phyloP scores from a whole-genome alignment of 2,888 invertebrate species.

The Caenorhabditis sinica region DNA sequence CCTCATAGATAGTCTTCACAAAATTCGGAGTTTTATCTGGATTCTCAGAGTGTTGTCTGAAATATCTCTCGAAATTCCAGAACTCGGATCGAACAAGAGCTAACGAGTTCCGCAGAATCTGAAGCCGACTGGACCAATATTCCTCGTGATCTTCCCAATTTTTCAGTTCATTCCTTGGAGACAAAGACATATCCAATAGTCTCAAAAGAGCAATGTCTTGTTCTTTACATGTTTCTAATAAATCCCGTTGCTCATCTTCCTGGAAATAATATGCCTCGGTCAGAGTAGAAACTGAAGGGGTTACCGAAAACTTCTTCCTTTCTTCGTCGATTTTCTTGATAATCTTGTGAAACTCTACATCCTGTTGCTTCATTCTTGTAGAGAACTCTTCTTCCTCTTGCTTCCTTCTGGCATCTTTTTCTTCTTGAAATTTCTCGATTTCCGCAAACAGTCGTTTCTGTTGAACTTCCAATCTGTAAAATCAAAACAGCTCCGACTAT shows the following conservation, averaged over 20 bases:
- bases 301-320: conserved; percentile 21
- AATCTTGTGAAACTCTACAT: conserved; percentile 23
- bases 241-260: conserved; percentile 15
- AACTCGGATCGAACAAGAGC: conserved; percentile 27
- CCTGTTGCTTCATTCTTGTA: conserved; percentile 16
- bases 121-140: conserved; percentile 36
- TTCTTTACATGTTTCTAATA: conserved; percentile 23
- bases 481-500: neutral
- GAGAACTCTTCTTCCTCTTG: conserved; percentile 39
- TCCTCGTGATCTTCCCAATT: conserved; percentile 46
- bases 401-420: conserved; percentile 7
- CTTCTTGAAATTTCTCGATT: conserved; percentile 36
- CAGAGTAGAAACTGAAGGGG: too few species aligned
- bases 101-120: conserved; percentile 24
- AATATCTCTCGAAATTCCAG: conserved; percentile 47
- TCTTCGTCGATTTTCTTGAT: conserved; percentile 33
- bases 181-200: neutral
- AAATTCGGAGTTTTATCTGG: conserved; percentile 28
- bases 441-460: conserved; percentile 22
- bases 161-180: neutral
- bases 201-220: conserved; percentile 34
- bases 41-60: conserved; percentile 12
- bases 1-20: conserved; percentile 39
- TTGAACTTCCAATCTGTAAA: conserved; percentile 37
- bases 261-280: too few species aligned